Percentiles rank a stretch among this genome's conserved stretches.
Conservation (phyloP, 1,140 invertebrate genomes). For the Wiebesia pumilae region DNA sequence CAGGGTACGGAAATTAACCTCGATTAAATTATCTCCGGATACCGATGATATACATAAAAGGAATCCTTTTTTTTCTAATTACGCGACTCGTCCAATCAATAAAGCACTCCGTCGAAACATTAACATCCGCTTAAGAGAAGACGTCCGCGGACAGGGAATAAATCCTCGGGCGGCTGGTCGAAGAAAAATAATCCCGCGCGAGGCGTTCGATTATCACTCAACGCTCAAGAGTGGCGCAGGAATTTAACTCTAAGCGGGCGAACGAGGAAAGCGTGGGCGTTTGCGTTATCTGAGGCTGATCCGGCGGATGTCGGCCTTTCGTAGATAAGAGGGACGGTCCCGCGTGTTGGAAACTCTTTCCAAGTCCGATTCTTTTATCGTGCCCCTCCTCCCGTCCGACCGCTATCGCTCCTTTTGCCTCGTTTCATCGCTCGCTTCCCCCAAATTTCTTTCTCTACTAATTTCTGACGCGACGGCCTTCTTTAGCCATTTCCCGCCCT, state of each 20-base stretch:
- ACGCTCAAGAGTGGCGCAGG: conserved; percentile 19
- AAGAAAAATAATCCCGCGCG: conserved; percentile 1
- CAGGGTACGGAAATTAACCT: conserved; percentile 9
- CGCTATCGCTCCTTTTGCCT: conserved; percentile 14
- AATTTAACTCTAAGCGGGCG: conserved; percentile 57
- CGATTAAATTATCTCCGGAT: conserved; percentile 27
- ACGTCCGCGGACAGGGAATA: not conserved
- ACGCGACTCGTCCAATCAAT: not conserved
- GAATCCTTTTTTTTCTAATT: not conserved
- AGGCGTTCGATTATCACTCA: conserved; percentile 1
- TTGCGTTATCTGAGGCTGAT: conserved; percentile 66
- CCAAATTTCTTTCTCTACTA: conserved; percentile 44
- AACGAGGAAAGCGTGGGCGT: conserved; percentile 68
- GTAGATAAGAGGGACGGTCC: conserved; percentile 59
- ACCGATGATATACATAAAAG: not conserved
- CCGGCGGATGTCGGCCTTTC: conserved; percentile 69
- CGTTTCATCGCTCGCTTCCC: conserved; percentile 9
- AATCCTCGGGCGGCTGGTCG: not conserved
- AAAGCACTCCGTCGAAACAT: not conserved
- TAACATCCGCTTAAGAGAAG: not conserved
- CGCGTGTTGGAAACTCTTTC: conserved; percentile 60
- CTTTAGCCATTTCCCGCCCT: not conserved
- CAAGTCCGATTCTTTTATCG: conserved; percentile 56
- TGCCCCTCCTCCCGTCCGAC: not conserved
- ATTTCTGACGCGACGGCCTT: conserved; percentile 10